A percentile compares a stretch with the other conserved stretches of the same genome.
Evolutionary conservation across 2,113 vertebrate species (phyloP).

Genomic region (Pelusios castaneus): DNA sequence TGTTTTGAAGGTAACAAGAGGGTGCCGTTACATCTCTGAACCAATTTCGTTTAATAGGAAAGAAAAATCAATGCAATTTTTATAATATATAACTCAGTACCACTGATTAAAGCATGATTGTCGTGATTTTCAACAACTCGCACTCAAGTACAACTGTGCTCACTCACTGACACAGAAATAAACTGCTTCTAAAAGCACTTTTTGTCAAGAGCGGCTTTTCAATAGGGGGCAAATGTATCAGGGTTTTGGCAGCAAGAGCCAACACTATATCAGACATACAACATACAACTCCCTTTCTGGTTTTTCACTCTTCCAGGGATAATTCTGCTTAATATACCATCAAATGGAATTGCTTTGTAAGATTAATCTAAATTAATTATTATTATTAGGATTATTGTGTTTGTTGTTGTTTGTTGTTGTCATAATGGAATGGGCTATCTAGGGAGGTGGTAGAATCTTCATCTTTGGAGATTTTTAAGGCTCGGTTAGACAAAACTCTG

Average conservation of each 20-base stretch:
- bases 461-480: too few relatives aligned
- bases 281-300: background rate
- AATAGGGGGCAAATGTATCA: accelerated
- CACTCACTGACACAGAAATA: background rate
- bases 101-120: background rate
- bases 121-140: background rate
- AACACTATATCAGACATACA: background rate
- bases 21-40: background rate
- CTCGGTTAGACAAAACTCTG: too few relatives aligned
- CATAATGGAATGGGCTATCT: too few relatives aligned
- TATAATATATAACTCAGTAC: background rate
- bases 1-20: background rate
- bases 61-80: background rate
- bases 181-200: background rate
- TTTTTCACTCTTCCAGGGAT: slow-evolving; percentile 1
- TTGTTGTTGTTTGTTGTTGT: too few relatives aligned
- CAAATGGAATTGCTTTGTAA: background rate
- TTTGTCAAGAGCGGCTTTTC: background rate
- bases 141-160: background rate
- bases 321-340: background rate
- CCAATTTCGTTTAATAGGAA: background rate
- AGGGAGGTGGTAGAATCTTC: too few relatives aligned
- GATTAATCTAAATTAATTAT: background rate
- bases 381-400: too few relatives aligned
- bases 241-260: slow-evolving; percentile 6